These are phyloP conservation scores for Germaria angustata DNA, from an alignment of 2,888 invertebrate genomes.

Conservation along the genomic window DNA sequence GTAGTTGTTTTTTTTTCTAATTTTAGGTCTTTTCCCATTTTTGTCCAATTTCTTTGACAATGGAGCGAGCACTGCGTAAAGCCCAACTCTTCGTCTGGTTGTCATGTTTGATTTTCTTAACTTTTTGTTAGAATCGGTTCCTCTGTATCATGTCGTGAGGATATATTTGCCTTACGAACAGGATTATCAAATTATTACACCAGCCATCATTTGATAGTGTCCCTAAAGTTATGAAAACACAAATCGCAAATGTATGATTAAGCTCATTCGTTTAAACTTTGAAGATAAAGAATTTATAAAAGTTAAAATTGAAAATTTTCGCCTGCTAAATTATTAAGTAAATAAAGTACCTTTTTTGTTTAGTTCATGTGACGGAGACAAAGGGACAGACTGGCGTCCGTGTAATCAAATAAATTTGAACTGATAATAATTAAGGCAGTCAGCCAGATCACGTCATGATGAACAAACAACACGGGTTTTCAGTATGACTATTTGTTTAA, in stretches of 20 bases:
- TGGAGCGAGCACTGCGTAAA: no score
- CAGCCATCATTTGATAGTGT: background rate
- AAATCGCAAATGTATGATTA: background rate
- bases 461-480: slow-evolving; percentile 11
- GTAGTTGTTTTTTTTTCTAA: no score
- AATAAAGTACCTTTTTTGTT: slow-evolving; percentile 24
- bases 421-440: slow-evolving; percentile 33
- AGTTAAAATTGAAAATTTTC: background rate
- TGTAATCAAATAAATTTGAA: slow-evolving; percentile 28
- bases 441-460: background rate
- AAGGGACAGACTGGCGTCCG: background rate
- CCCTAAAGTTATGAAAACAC: background rate
- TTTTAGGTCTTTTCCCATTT: no score
- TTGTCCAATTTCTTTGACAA: no score
- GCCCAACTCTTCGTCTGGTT: no score
- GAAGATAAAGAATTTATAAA: slow-evolving; percentile 15
- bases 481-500: slow-evolving; percentile 3
- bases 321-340: slow-evolving; percentile 36
- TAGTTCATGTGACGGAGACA: background rate
- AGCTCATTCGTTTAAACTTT: background rate
- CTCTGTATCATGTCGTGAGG: no score
- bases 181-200: background rate
- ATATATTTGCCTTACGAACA: background rate
- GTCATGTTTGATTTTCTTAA: no score
- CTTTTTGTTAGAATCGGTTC: no score